phyloP scores from a whole-genome alignment of 2,797 vertebrate species.

The Sylvia borin region DNA sequence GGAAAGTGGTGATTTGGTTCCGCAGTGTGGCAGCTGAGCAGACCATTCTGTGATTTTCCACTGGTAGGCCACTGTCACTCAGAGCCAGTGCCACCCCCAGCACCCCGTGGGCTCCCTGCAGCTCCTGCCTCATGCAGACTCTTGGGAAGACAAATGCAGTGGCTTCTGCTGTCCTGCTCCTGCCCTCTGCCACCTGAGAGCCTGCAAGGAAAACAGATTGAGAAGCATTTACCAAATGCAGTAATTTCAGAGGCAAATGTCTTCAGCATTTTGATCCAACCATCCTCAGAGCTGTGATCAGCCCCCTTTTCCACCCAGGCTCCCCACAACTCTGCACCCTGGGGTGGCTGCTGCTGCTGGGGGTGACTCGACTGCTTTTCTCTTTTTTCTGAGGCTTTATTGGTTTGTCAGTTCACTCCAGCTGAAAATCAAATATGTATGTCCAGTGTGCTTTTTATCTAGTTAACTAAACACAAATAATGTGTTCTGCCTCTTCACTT shows the following conservation, averaged over 20 bases:
- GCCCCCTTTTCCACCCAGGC: background rate
- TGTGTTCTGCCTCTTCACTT: background rate
- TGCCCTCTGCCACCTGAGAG: background rate
- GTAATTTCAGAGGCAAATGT: background rate
- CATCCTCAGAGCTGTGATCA: background rate
- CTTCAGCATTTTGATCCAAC: background rate
- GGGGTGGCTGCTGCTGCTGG: background rate
- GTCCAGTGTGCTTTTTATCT: conserved; percentile 43
- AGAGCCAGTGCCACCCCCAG: background rate
- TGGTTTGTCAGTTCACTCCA: background rate
- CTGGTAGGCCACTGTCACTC: background rate
- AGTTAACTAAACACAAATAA: conserved; percentile 62
- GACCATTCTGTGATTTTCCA: background rate
- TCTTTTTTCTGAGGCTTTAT: background rate
- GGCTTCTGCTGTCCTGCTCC: background rate
- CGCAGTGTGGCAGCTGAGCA: background rate
- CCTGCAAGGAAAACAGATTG: background rate
- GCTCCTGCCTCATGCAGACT: background rate
- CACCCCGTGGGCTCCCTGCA: background rate
- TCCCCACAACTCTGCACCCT: rapidly evolving
- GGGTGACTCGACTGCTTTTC: background rate
- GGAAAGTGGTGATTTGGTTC: background rate
- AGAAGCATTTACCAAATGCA: background rate
- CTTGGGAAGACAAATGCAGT: background rate
- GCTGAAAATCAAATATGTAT: conserved; percentile 22